Base-by-base conservation (phyloP, 2,113 vertebrate species). In the Carassius carassius region DNA sequence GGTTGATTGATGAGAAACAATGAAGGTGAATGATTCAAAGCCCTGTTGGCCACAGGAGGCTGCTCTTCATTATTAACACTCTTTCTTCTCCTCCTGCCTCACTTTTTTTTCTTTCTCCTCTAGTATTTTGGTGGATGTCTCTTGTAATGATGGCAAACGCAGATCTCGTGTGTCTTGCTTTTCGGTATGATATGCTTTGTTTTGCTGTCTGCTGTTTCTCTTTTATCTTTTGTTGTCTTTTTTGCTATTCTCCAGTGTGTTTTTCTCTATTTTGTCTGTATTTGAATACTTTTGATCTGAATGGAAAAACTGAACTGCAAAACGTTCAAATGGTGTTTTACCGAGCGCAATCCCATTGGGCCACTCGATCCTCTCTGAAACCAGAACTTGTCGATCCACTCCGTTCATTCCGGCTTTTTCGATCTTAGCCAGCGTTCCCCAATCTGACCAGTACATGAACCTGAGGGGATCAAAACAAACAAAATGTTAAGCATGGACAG, bases 371-470 rank as follows among this genome's bases (percentile, higher is more conserved):
- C 96, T 94, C 85, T 99, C 96, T 0, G 93, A 95, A 73, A 99
- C 97, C 90, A 99, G 93, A 84, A 97, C 93, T 73, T 94, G 96
- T 47, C 98, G 94, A 85, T 97, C 96, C 81, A 93, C 90, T 1
- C 98, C 98, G 0, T 99, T 99, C 94, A 99, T 95, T 2, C 98
- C 98, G 1, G 97, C 96, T 89, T 98, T 99, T 92, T 99, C 98
- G 0, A 99, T 99, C 94, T 97, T 99, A 29, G 98, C 97, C 81
- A 95, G 93, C 89, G 93, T 93, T 32, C 98, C 98, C 98, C 98
- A 99, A 92, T 99, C 98, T 72, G 98, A 99, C 98, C 98, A 99
- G 89, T 99, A 99, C 96, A 99, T 97, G 90, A 98, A 99, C 91
- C 98, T 99, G 86, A 21, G 11, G 17, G 80, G 10, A 3, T n/a